Conservation (phyloP, 1,140 invertebrate genomes). For the Bombus confusus region DNA sequence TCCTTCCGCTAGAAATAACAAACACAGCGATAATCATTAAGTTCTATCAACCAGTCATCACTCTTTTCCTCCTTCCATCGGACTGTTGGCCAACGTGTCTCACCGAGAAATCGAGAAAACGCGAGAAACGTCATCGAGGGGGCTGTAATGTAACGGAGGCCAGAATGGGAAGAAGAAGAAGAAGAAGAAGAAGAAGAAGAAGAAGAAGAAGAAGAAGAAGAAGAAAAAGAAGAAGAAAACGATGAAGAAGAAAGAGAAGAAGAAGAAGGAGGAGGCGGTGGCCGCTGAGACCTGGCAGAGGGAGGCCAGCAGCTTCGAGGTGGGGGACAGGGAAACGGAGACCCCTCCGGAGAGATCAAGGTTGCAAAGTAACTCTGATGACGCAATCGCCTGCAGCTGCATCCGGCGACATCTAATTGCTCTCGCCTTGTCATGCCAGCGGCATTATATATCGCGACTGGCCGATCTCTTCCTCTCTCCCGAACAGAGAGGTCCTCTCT, state of each 20-base stretch:
- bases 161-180: background rate
- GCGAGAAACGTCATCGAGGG: background rate
- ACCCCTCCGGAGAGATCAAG: slow-evolving; percentile 72
- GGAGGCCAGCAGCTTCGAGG: background rate
- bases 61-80: background rate
- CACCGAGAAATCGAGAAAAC: background rate
- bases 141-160: background rate
- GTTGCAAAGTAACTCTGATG: slow-evolving; percentile 72
- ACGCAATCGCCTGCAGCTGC: slow-evolving; percentile 76
- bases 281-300: background rate
- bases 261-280: background rate
- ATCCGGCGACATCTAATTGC: slow-evolving; percentile 78
- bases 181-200: background rate
- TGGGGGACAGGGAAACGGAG: slow-evolving; percentile 30
- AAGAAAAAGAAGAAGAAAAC: background rate
- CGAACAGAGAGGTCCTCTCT: background rate
- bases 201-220: background rate
- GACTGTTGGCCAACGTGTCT: background rate
- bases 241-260: background rate
- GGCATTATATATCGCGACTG: slow-evolving; percentile 66
- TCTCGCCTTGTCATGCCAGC: slow-evolving; percentile 68
- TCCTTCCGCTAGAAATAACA: background rate
- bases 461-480: slow-evolving; percentile 50
- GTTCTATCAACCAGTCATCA: slow-evolving; percentile 5
- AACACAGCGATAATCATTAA: background rate